phyloP scores from a whole-genome alignment of 92 coral and sea anemone genomes.

The Metridium senile region DNA sequence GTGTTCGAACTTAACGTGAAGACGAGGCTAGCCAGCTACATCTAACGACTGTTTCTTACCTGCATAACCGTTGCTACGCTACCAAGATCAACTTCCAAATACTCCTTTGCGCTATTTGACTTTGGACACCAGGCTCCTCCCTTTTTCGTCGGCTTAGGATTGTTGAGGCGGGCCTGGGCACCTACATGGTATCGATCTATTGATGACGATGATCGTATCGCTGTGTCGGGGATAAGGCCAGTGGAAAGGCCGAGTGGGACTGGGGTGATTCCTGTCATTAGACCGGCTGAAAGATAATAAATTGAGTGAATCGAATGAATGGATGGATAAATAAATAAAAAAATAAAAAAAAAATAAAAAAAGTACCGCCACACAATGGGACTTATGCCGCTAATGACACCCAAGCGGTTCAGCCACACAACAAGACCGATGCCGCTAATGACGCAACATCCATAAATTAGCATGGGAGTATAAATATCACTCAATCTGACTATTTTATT shows the following conservation, averaged over 20 bases:
- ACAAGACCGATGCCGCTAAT: too few species aligned
- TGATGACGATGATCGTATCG: conserved; percentile 77
- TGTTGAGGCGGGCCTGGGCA: conserved; percentile 86
- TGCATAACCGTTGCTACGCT: conserved; percentile 63
- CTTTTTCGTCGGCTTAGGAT: conserved; percentile 58
- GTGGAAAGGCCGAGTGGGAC: conserved; percentile 78
- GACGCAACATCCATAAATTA: too few species aligned
- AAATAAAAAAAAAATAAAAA: too few species aligned
- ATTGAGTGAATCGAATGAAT: neutral
- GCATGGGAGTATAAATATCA: too few species aligned
- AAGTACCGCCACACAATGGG: too few species aligned
- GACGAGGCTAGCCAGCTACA: too few species aligned
- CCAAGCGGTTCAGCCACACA: too few species aligned
- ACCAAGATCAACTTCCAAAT: conserved; percentile 86
- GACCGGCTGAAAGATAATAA: conserved; percentile 38
- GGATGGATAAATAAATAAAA: neutral
- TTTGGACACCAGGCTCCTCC: conserved; percentile 94
- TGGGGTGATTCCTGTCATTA: conserved; percentile 78
- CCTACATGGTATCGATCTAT: conserved; percentile 81
- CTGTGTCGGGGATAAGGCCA: conserved; percentile 67
- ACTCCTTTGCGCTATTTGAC: conserved; percentile 68
- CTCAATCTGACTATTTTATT: too few species aligned
- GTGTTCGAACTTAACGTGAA: too few species aligned
- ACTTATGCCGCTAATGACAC: too few species aligned
- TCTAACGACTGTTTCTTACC: too few species aligned